Evolutionary conservation across 1,140 invertebrate species (phyloP).

Genomic region (Chelonus insularis): DNA sequence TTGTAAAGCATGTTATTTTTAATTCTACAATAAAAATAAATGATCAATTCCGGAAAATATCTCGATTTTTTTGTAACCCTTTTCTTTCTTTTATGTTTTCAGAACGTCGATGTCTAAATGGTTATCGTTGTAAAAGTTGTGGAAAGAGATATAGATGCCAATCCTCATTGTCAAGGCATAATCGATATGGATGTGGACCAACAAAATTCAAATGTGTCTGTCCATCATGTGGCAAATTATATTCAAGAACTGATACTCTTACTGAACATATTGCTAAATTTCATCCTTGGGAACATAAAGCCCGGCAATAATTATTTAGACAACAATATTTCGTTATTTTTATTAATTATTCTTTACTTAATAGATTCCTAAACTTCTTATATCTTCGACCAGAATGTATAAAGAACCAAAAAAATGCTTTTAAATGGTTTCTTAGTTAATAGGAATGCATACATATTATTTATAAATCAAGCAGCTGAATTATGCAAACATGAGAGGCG

Average conservation of each 20-base stretch:
- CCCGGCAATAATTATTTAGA: no score
- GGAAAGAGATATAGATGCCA: slow-evolving; percentile 46
- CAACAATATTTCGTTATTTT: no score
- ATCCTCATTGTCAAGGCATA: slow-evolving; percentile 45
- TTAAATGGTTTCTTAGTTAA: no score
- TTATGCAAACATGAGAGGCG: no score
- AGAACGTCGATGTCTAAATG: slow-evolving; percentile 34
- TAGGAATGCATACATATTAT: no score
- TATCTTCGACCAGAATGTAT: no score
- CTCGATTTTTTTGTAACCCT: slow-evolving; percentile 23
- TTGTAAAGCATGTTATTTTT: slow-evolving; percentile 27
- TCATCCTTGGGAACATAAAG: no score
- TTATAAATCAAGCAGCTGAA: no score
- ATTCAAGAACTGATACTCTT: slow-evolving; percentile 44
- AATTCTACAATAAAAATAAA: no score
- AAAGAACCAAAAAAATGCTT: no score
- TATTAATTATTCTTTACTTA: neutral
- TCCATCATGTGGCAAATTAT: slow-evolving; percentile 42
- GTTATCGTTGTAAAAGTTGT: slow-evolving; percentile 39
- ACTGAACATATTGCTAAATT: slow-evolving; percentile 42
- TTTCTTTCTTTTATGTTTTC: slow-evolving; percentile 44
- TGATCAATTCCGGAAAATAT: no score
- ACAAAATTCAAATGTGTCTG: slow-evolving; percentile 43
- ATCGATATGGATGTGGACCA: slow-evolving; percentile 52
- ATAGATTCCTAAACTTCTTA: no score